Percentiles rank a stretch among this genome's conserved stretches.
Conservation (phyloP, 2,888 invertebrate genomes). For the Hyalella azteca region DNA sequence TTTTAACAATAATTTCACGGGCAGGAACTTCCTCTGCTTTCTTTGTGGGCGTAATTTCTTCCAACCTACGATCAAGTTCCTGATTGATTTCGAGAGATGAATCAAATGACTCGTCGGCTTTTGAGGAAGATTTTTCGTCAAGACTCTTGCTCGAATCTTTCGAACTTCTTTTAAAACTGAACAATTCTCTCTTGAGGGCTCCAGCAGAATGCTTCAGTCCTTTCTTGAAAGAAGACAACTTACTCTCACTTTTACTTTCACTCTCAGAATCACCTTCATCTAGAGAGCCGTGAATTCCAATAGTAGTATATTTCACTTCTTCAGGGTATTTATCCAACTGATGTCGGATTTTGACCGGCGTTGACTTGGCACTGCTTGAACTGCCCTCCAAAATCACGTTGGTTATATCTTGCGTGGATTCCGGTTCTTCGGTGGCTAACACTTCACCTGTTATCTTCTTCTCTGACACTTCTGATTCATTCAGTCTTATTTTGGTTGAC, state of each 20-base stretch:
- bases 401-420: not conserved
- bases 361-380: not conserved
- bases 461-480: not conserved
- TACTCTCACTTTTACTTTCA: not conserved
- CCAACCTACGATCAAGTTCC: not conserved
- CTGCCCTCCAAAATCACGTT: not conserved
- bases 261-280: constrained; percentile 16
- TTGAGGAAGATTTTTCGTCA: not conserved
- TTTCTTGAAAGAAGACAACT: not conserved
- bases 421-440: not conserved
- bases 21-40: too few species aligned
- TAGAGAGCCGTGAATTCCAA: constrained; percentile 31
- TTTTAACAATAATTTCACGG: too few species aligned
- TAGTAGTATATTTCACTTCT: not conserved
- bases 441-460: not conserved
- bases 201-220: constrained; percentile 11
- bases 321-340: not conserved
- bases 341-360: not conserved
- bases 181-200: constrained; percentile 12
- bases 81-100: not conserved
- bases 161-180: constrained; percentile 9
- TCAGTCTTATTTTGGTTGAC: not conserved
- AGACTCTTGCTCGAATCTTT: not conserved
- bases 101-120: not conserved
- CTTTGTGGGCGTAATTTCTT: too few species aligned